Conservation (phyloP, 1,140 invertebrate genomes). For the Himalopsyche phryganea region DNA sequence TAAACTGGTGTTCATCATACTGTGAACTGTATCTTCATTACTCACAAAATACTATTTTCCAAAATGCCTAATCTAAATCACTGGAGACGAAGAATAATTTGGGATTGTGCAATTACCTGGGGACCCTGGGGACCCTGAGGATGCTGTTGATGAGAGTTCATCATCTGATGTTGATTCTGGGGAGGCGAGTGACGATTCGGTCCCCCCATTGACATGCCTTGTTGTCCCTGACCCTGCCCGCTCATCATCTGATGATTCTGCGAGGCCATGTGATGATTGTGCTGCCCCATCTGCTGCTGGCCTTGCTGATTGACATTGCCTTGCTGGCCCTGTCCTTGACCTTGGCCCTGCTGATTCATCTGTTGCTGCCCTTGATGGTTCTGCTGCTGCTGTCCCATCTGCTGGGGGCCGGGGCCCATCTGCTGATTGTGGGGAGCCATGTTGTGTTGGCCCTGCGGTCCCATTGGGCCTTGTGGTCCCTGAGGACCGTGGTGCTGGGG, state of each 20-base stretch:
- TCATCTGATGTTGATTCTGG: conserved; percentile 36
- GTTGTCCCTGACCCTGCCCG: conserved; percentile 13
- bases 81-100: no score
- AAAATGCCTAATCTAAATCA: no score
- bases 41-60: no score
- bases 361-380: conserved; percentile 42
- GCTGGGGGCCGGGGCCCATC: conserved; percentile 50
- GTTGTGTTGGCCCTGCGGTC: conserved; percentile 33
- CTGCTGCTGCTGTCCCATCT: conserved; percentile 38
- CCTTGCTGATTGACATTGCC: conserved; percentile 41
- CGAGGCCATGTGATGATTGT: conserved; percentile 41
- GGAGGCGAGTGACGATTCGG: conserved; percentile 43
- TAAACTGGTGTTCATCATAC: no score
- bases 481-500: conserved; percentile 46
- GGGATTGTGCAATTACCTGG: conserved; percentile 35
- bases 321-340: conserved; percentile 46
- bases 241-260: conserved; percentile 38
- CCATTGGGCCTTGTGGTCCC: conserved; percentile 38
- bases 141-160: conserved; percentile 35
- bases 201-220: conserved; percentile 7
- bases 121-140: conserved; percentile 48
- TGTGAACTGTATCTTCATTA: no score
- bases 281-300: conserved; percentile 41
- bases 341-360: conserved; percentile 44
- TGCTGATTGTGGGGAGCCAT: conserved; percentile 37